Conservation (phyloP, 2,888 invertebrate genomes). For the Yponomeuta sedellus region DNA sequence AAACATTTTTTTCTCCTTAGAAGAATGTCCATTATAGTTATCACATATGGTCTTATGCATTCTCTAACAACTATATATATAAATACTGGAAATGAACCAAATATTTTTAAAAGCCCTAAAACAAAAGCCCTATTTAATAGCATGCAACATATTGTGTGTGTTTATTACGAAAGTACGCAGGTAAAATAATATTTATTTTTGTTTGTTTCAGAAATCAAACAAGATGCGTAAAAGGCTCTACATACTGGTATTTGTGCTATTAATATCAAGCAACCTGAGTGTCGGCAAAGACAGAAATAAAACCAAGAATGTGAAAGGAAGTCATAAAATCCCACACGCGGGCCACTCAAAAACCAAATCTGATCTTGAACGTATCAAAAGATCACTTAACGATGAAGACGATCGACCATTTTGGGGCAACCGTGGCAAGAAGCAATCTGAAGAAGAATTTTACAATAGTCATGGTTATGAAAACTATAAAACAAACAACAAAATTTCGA, state of each 20-base stretch:
- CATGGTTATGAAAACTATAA: not conserved
- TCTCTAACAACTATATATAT: too few relatives aligned
- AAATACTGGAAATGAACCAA: too few relatives aligned
- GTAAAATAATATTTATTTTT: too few relatives aligned
- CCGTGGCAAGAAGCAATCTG: slow-evolving; percentile 34
- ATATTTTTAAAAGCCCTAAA: too few relatives aligned
- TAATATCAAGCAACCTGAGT: slow-evolving; percentile 43
- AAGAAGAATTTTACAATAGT: slow-evolving; percentile 27
- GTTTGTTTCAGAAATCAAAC: slow-evolving; percentile 14
- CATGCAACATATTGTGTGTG: too few relatives aligned
- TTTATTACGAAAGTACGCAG: too few relatives aligned
- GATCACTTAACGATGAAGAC: slow-evolving; percentile 42
- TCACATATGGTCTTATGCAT: too few relatives aligned
- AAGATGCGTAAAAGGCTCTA: slow-evolving; percentile 49
- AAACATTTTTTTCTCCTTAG: too few relatives aligned
- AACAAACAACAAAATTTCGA: slow-evolving; percentile 13
- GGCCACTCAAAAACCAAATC: slow-evolving; percentile 32
- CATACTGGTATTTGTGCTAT: slow-evolving; percentile 38
- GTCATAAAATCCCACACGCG: slow-evolving; percentile 31
- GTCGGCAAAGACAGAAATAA: slow-evolving; percentile 44
- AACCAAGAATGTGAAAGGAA: slow-evolving; percentile 35
- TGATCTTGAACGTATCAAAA: slow-evolving; percentile 40
- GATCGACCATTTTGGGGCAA: slow-evolving; percentile 45
- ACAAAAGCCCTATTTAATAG: too few relatives aligned
- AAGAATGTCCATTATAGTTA: too few relatives aligned